Percentiles rank a stretch among this genome's conserved stretches.
Conservation (phyloP, 1,140 invertebrate species). For the Arion vulgaris region DNA sequence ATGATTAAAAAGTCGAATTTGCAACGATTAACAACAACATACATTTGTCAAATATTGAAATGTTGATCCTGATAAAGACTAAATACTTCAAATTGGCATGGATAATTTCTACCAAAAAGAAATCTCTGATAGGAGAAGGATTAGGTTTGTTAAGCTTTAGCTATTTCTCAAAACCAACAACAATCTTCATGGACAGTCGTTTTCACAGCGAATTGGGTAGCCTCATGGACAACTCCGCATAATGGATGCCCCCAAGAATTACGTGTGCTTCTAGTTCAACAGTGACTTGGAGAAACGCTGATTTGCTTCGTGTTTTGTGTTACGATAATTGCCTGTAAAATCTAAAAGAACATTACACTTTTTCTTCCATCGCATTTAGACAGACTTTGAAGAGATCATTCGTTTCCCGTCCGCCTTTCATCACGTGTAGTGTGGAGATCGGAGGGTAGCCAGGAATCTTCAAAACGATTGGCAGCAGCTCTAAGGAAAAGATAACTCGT, state of each 20-base stretch:
- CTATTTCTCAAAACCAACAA: conserved; percentile 24
- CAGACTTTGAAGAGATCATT: conserved; percentile 5
- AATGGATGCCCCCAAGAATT: no score
- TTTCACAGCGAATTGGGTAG: conserved; percentile 8
- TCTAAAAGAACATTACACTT: conserved; percentile 15
- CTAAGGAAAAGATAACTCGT: not conserved
- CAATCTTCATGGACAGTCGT: not conserved
- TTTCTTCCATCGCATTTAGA: not conserved
- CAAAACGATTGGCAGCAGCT: conserved; percentile 14
- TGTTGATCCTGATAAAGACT: not conserved
- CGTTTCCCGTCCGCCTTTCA: not conserved
- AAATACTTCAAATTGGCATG: not conserved
- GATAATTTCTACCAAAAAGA: not conserved
- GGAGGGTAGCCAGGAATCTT: not conserved
- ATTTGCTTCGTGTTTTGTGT: conserved; percentile 23
- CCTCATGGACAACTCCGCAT: no score
- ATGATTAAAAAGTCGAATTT: no score
- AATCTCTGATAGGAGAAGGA: not conserved
- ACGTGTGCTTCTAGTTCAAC: not conserved
- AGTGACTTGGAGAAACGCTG: not conserved
- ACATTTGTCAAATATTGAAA: no score
- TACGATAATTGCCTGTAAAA: conserved; percentile 25
- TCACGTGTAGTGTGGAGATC: not conserved
- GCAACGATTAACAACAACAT: no score
- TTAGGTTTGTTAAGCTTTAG: not conserved